phyloP scores from a whole-genome alignment of 2,797 vertebrate species.

The Eulemur albifrons region DNA sequence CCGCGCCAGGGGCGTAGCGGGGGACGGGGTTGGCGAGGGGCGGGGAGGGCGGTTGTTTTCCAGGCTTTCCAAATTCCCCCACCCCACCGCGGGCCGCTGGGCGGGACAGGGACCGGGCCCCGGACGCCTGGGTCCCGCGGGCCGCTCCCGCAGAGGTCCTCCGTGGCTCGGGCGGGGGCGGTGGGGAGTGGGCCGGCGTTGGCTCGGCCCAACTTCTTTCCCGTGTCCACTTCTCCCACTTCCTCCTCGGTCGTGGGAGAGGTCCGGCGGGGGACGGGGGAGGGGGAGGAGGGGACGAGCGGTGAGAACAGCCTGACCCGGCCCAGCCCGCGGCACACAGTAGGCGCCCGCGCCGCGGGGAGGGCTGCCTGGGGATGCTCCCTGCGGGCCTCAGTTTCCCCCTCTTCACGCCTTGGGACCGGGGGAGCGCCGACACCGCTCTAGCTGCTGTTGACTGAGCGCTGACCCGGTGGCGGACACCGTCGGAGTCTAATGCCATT shows the following conservation, averaged over 20 bases:
- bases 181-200: conserved; percentile 41
- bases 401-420: not conserved
- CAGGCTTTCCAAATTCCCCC: conserved; percentile 73
- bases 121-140: not conserved
- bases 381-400: conserved; percentile 56
- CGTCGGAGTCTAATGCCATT: not conserved
- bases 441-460: not conserved
- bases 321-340: not conserved
- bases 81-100: conserved; percentile 58
- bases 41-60: conserved; percentile 69
- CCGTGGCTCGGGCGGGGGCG: not conserved
- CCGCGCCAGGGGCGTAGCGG: conserved; percentile 69
- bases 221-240: conserved; percentile 63
- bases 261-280: conserved; percentile 58
- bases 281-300: conserved; percentile 31
- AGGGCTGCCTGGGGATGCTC: not conserved
- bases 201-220: not conserved
- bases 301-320: conserved; percentile 26
- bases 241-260: conserved; percentile 76
- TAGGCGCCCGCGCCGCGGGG: not conserved
- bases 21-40: conserved; percentile 73
- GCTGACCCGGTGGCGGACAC: not conserved
- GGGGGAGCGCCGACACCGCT: not conserved
- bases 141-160: not conserved
- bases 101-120: conserved; percentile 9